Evolutionary conservation across 2,797 vertebrate genomes (phyloP).

Genomic region (Columba guinea): DNA sequence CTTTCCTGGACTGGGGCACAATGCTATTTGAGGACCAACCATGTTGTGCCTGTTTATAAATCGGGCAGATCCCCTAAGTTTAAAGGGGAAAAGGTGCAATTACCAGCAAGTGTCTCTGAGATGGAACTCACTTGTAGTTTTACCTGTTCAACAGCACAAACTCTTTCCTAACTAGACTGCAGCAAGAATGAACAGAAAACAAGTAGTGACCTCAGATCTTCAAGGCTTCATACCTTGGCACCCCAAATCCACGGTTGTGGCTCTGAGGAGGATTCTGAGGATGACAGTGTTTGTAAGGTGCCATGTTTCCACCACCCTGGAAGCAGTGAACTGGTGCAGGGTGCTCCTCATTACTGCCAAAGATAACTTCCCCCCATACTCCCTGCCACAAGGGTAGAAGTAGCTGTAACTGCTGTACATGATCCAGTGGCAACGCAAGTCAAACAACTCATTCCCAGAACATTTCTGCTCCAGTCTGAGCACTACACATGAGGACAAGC

Average conservation of each 20-base stretch:
- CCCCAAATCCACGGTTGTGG: constrained; percentile 78
- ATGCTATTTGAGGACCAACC: constrained; percentile 83
- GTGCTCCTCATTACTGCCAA: neutral
- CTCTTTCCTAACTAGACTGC: neutral
- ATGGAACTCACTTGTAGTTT: neutral
- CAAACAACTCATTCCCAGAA: neutral
- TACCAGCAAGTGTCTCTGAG: constrained; percentile 16
- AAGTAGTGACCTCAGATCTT: fast-evolving
- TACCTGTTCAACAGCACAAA: neutral
- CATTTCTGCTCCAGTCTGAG: neutral
- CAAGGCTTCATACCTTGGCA: constrained; percentile 80
- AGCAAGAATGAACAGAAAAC: neutral
- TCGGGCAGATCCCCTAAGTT: constrained; percentile 74
- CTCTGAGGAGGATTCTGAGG: constrained; percentile 76
- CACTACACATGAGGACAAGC: neutral
- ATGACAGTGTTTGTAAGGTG: constrained; percentile 81
- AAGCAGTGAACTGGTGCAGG: constrained; percentile 50
- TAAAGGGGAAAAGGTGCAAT: constrained; percentile 17
- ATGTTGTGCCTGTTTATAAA: constrained; percentile 84
- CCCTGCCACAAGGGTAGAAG: neutral
- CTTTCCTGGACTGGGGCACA: constrained; percentile 82
- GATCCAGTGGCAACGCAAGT: too few relatives aligned
- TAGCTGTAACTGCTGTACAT: neutral
- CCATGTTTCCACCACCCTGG: constrained; percentile 65
- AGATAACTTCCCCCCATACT: neutral